A percentile compares a stretch with the other conserved stretches of the same genome.
These are phyloP conservation scores for Brachyalestes nurse DNA, from an alignment of 2,797 vertebrate genomes.

Conservation along the genomic window DNA sequence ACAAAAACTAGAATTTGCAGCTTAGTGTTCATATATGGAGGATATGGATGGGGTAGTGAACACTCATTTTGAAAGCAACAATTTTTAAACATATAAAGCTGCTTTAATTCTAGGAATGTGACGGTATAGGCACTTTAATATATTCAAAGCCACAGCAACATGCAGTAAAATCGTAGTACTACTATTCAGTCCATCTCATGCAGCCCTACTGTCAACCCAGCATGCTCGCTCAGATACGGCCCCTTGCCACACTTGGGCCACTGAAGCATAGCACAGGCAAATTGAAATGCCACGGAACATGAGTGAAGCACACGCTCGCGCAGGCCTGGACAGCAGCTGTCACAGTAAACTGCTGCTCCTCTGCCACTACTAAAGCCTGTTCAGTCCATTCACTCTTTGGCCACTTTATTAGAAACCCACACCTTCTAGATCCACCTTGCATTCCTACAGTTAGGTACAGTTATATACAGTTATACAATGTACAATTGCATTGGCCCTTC, in stretches of 20 bases:
- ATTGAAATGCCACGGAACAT: constrained; percentile 53
- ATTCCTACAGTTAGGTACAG: not conserved
- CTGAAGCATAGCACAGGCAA: constrained; percentile 43
- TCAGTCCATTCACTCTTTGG: not conserved
- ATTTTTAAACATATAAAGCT: too few species aligned
- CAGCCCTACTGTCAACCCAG: constrained; percentile 45
- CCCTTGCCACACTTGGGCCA: constrained; percentile 44
- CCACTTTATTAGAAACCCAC: not conserved
- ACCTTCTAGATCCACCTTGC: not conserved
- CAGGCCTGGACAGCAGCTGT: constrained; percentile 20
- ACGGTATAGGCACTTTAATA: too few species aligned
- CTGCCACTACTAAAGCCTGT: not conserved
- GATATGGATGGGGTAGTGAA: too few species aligned
- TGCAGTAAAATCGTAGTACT: too few species aligned
- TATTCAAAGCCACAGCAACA: too few species aligned
- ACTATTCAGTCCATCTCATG: too few species aligned
- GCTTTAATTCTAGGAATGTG: too few species aligned
- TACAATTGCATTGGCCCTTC: not conserved
- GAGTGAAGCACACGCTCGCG: constrained; percentile 30
- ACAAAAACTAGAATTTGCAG: too few species aligned
- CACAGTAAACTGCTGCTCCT: constrained; percentile 18
- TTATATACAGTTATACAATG: not conserved
- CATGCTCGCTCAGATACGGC: constrained; percentile 30
- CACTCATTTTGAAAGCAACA: too few species aligned
- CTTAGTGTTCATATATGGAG: too few species aligned